A percentile compares a stretch with the other conserved stretches of the same genome.
Conservation (phyloP, 2,797 vertebrate genomes). For the Vespertilio murinus region DNA sequence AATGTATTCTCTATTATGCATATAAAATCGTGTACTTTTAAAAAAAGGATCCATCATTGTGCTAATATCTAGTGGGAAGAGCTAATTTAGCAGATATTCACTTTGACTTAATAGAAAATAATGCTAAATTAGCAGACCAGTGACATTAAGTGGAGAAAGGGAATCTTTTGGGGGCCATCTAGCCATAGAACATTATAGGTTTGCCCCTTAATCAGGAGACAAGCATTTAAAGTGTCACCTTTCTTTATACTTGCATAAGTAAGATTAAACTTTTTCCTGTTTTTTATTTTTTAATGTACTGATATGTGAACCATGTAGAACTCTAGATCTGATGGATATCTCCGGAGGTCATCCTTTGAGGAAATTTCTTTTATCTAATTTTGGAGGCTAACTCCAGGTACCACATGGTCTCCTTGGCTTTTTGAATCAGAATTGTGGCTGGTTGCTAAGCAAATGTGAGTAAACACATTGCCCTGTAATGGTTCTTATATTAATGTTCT, state of each 20-base stretch:
- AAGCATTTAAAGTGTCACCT: background rate
- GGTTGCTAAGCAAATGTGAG: constrained; percentile 18
- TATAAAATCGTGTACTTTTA: background rate
- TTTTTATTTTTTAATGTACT: background rate
- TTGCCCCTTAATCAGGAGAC: constrained; percentile 13
- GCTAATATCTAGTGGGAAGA: background rate
- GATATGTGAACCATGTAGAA: background rate
- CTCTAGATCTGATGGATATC: background rate
- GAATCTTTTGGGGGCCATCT: background rate
- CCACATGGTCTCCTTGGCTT: background rate
- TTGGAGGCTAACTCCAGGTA: background rate
- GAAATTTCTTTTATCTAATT: background rate
- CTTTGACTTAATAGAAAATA: constrained; percentile 41
- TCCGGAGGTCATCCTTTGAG: background rate
- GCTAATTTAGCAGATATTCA: background rate
- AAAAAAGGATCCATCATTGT: background rate
- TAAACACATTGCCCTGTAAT: background rate
- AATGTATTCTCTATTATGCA: background rate
- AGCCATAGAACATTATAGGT: background rate
- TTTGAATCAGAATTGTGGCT: background rate
- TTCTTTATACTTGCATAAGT: background rate
- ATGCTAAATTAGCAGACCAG: background rate
- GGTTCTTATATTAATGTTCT: background rate
- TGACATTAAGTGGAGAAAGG: background rate
- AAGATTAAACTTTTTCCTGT: background rate